Evolutionary conservation across 92 coral and sea anemone genomes (phyloP).

Genomic region (Porites divaricata): DNA sequence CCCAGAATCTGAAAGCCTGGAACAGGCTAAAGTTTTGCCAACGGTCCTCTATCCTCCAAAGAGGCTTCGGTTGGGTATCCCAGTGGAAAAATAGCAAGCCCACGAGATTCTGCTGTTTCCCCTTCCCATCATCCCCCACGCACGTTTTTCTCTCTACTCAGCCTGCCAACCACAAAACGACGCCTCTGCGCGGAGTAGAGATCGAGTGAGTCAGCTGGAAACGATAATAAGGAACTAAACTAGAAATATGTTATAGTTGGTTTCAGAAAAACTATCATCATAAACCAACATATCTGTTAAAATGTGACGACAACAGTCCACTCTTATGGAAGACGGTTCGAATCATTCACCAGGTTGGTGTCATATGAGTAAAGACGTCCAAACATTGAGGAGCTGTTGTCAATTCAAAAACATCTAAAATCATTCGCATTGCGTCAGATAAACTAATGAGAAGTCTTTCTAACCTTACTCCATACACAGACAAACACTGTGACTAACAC

Average conservation of each 20-base stretch:
- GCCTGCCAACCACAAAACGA: too few relatives aligned
- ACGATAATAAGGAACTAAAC: background rate
- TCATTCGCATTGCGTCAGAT: slow-evolving; percentile 66
- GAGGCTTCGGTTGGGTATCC: too few relatives aligned
- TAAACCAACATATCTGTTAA: slow-evolving; percentile 48
- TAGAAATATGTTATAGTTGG: slow-evolving; percentile 21
- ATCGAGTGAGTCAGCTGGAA: background rate
- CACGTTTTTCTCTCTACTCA: too few relatives aligned
- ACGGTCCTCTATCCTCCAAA: too few relatives aligned
- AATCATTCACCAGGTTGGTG: slow-evolving; percentile 69
- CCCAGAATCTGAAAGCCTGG: too few relatives aligned
- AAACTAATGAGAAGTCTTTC: slow-evolving; percentile 48
- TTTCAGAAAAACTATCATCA: slow-evolving; percentile 74
- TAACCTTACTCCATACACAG: background rate
- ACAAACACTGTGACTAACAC: background rate
- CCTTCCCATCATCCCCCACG: too few relatives aligned
- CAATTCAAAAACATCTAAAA: background rate
- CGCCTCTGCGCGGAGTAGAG: too few relatives aligned
- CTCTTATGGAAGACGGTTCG: slow-evolving; percentile 40
- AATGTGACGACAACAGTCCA: slow-evolving; percentile 21
- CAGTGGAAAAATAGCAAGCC: too few relatives aligned
- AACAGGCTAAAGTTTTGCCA: too few relatives aligned
- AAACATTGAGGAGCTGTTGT: slow-evolving; percentile 51
- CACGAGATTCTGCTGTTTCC: too few relatives aligned
- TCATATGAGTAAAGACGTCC: slow-evolving; percentile 91